phyloP scores from a whole-genome alignment of 2,888 invertebrate genomes.

The Megalurothrips usitatus region DNA sequence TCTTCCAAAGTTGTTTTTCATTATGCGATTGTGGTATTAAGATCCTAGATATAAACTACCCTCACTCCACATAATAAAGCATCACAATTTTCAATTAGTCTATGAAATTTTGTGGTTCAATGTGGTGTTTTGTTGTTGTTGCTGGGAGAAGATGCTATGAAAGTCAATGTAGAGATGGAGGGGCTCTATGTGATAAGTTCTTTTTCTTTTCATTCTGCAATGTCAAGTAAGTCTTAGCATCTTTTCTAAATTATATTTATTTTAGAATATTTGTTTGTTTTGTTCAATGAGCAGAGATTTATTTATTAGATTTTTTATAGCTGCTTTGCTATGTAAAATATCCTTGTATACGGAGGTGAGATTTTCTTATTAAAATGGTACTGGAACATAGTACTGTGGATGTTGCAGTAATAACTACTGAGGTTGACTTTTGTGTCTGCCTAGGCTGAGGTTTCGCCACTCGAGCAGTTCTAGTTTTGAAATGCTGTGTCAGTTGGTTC shows the following conservation, averaged over 20 bases:
- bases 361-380: not conserved
- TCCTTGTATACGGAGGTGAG: not conserved
- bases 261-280: slow-evolving; percentile 22
- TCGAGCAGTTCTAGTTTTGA: not conserved
- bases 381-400: not conserved
- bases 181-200: slow-evolving; percentile 1
- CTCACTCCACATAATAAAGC: not conserved
- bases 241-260: not conserved
- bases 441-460: no score
- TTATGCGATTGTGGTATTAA: not conserved
- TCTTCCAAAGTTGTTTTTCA: not conserved
- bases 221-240: not conserved
- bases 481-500: not conserved
- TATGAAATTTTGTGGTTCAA: not conserved
- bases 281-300: not conserved
- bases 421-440: no score
- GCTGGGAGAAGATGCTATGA: not conserved
- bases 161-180: not conserved
- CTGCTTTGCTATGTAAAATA: not conserved
- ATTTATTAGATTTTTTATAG: slow-evolving; percentile 4
- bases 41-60: not conserved
- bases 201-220: not conserved
- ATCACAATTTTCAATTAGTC: not conserved
- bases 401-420: not conserved
- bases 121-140: not conserved